phyloP scores from a whole-genome alignment of 2,888 invertebrate genomes.

The Tachina lurida region DNA sequence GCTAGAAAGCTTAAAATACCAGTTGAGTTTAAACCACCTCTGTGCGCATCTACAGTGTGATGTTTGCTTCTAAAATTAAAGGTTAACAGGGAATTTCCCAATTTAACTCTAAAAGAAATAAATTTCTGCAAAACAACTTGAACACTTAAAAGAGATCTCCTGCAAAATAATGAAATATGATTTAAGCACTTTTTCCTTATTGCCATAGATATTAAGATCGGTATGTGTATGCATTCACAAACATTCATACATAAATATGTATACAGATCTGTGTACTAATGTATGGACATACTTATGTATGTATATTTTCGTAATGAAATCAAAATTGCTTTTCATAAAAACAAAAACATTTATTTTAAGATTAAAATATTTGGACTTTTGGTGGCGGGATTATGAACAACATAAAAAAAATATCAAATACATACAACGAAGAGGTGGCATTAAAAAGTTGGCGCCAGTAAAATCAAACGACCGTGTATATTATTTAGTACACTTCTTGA shows the following conservation, averaged over 20 bases:
- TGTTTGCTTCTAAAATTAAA: too few relatives aligned
- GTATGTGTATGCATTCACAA: too few relatives aligned
- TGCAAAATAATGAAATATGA: too few relatives aligned
- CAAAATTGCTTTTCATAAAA: constrained; percentile 30
- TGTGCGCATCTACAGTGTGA: too few relatives aligned
- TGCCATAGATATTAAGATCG: too few relatives aligned
- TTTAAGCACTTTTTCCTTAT: too few relatives aligned
- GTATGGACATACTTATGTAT: constrained; percentile 8
- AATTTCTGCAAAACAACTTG: too few relatives aligned
- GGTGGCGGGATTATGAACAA: constrained; percentile 14
- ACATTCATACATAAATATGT: not conserved
- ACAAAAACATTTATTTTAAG: constrained; percentile 52
- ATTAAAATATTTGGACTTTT: constrained; percentile 45
- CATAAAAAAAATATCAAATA: constrained; percentile 4
- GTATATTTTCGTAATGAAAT: constrained; percentile 12
- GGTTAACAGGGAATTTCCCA: too few relatives aligned
- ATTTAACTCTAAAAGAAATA: too few relatives aligned
- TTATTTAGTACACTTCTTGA: constrained; percentile 55
- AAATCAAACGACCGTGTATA: constrained; percentile 67
- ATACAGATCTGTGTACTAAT: not conserved
- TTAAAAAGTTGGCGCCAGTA: constrained; percentile 68
- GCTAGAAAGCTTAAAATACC: too few relatives aligned
- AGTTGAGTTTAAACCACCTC: too few relatives aligned
- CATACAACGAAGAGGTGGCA: constrained; percentile 24
- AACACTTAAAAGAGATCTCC: too few relatives aligned